Base-by-base conservation (phyloP, 2,888 invertebrate species). In the Nomada lathburiana region DNA sequence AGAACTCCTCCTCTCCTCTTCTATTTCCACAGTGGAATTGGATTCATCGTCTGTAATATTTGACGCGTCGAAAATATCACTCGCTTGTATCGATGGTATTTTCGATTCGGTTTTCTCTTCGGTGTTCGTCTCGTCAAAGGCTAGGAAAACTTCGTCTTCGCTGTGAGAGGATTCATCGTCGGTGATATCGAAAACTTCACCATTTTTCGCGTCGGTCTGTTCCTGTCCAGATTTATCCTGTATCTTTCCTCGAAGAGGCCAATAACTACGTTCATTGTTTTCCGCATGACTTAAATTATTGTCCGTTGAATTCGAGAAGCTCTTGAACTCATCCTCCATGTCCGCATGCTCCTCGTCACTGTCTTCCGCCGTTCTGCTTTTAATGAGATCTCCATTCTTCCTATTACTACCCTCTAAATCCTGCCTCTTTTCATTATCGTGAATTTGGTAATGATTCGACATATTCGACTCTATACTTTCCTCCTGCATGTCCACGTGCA, bases 111-210 rank as follows among this genome's bases (percentile, higher is more conserved):
- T 11, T 18, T 55, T 53, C 13, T 23, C 13, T 23, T 52, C 47
- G 0, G 23, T 26, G 0, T 57, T 4, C 0, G 20, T 29, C 26
- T 85, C 67, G 10, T 76, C 59, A 2, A 68, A 5, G 42, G n/a
- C 67, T 13, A 73, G 47, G 60, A 47, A 26, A n/a, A 60, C 26
- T 2, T 74, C 83, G 16, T 85, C 80, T 16, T 68, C 73, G 70
- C 89, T 88, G 16, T 71, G 83, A 13, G 86, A 87, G 0, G 92
- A 92, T 52, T 92, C 92, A 64, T 92, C 92, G 4, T 92, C 92
- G 4, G 92, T 92, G 26, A 92, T 91, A 26, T 91, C 89, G 5
- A 86, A 82, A 13, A 89, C 72, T 13, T 59, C 65, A 3, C 44
- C 69, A 7, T 76, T 79, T 0, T 55, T 59, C n/a, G 70, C 10